phyloP scores from a whole-genome alignment of 2,113 vertebrate species.

The Oxyruncus cristatus region DNA sequence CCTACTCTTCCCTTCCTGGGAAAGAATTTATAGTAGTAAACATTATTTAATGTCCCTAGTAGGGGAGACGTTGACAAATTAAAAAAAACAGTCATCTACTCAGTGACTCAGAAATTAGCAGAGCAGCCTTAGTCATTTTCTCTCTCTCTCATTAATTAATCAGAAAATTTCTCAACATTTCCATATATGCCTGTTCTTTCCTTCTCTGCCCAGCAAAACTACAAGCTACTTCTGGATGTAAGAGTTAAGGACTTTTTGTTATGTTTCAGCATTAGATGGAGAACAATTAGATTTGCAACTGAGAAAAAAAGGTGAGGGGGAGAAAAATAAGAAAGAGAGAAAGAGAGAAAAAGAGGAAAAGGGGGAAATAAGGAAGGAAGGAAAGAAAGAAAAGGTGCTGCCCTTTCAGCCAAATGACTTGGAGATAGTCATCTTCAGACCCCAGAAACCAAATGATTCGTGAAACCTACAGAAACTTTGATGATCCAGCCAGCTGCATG shows the following conservation, averaged over 20 bases:
- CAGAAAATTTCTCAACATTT: constrained; percentile 3
- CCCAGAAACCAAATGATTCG: constrained; percentile 8
- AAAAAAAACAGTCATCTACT: constrained; percentile 23
- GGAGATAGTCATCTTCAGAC: neutral
- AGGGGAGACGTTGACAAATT: constrained; percentile 11
- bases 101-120: constrained; percentile 37
- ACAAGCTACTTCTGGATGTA: constrained; percentile 16
- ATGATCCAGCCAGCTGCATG: constrained; percentile 12
- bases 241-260: constrained; percentile 59
- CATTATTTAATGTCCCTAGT: neutral
- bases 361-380: neutral
- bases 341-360: neutral
- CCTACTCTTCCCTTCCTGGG: neutral
- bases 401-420: constrained; percentile 63
- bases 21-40: constrained; percentile 29
- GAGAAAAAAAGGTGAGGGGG: neutral
- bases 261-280: constrained; percentile 35
- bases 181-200: neutral
- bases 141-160: constrained; percentile 25
- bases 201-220: constrained; percentile 41
- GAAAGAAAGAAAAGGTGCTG: neutral
- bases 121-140: constrained; percentile 43
- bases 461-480: constrained; percentile 23
- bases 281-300: constrained; percentile 45
- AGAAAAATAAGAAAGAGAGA: neutral